A percentile compares a stretch with the other conserved stretches of the same genome.
Conservation (phyloP, 2,113 vertebrate species). For the Heloderma charlesbogerti region DNA sequence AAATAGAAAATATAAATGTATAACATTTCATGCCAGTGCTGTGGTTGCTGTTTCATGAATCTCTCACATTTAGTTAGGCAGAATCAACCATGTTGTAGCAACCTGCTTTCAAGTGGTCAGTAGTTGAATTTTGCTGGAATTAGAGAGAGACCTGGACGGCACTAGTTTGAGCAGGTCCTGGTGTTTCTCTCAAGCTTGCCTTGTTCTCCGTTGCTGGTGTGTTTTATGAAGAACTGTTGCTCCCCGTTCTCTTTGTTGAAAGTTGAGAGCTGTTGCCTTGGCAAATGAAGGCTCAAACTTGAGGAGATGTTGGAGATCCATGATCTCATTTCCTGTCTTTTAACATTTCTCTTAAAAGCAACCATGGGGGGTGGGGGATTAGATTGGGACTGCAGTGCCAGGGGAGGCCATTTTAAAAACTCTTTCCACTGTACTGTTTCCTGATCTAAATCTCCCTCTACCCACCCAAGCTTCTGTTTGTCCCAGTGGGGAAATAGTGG, state of each 20-base stretch:
- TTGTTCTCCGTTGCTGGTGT: not conserved
- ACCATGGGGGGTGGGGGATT: not conserved
- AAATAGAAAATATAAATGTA: not conserved
- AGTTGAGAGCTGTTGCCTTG: not conserved
- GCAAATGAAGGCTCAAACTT: not conserved
- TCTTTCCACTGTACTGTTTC: not conserved
- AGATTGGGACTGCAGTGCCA: not conserved
- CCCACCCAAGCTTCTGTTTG: no score
- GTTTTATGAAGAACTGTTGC: not conserved
- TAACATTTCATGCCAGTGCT: not conserved
- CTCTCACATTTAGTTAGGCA: not conserved
- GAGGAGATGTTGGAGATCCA: not conserved
- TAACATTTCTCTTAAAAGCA: not conserved
- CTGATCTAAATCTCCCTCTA: not conserved
- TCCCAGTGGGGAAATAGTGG: no score
- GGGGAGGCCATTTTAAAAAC: not conserved
- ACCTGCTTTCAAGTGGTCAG: not conserved
- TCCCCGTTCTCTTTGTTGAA: not conserved
- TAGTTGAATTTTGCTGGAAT: not conserved
- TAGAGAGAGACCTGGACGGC: not conserved
- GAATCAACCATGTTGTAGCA: not conserved
- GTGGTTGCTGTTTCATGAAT: not conserved
- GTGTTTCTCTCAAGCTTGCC: not conserved
- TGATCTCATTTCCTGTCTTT: no score
- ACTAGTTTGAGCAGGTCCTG: not conserved